Evolutionary conservation across 1,140 invertebrate genomes (phyloP), one percentile per base, ranked within the genome.

Genomic region (Drosophila auraria): DNA sequence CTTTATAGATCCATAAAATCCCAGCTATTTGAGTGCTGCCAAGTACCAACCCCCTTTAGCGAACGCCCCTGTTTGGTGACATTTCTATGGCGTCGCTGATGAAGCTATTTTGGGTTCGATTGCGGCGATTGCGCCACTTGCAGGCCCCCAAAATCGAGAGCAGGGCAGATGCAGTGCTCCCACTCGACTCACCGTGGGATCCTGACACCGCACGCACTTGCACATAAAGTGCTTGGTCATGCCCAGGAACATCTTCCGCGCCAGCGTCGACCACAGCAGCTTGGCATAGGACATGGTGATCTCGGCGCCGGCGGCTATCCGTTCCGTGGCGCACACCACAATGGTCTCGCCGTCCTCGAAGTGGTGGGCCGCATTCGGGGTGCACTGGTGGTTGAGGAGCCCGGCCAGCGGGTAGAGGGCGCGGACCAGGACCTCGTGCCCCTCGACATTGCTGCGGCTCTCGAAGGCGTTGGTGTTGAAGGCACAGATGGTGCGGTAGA

Each of bases 391-490:
- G 92, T 97, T 97, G 87, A 97, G 94, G 36, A 97, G 93, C 15
- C 95, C 95, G 2, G 95, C 95, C 20, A 96, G 92, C 4, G 96
- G 96, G 92, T 96, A 97, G 5, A 97, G 92, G 3, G 96, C 96
- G 70, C 96, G 94, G 36, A 96, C 92, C 80, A 94, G 94, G 33
- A 94, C 93, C 61, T 92, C 81, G 68, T 94, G 93, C 25, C 93
- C 92, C 38, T 93, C 93, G 5, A 87, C 83, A 1, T 93, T 93
- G 66, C 95, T 94, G 17, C 94, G 92, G 44, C 95, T 95, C 93
- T 97, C 96, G 77, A 96, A 97, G 8, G 96, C 95, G 81, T 97
- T 97, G 2, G 96, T 95, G 83, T 97, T 96, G 73, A 97, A 94
- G 33, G 95, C 94, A 57, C 94, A 94, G 78, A 95, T 95, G 33